Base-by-base conservation (phyloP, 2,888 invertebrate genomes). In the Eupithecia subumbrata region DNA sequence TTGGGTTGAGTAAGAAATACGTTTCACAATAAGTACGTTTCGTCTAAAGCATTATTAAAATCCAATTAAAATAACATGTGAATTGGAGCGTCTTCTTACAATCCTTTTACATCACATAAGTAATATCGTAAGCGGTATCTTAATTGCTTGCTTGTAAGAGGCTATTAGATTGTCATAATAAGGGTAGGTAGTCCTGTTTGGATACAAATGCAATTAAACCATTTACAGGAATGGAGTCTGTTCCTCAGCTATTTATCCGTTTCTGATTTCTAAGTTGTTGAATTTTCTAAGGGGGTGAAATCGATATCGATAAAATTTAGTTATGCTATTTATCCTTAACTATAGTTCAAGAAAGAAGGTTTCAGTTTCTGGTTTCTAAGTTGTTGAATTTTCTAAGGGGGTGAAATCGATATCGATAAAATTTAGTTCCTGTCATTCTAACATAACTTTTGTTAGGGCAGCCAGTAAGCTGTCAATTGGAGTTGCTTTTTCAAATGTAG, bases 71-170 rank as follows among this genome's bases (percentile, higher is more conserved):
- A 40, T 70, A 56, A 56, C 70, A 52, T 56, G 52, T 70, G 70
- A 70, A 70, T 70, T 70, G 70, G 70, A 56, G 60, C 60, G 43
- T 71, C 25, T 16, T 63, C 63, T 71, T 63, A 71, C 63, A 45
- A 64, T 45, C 71, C 64, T 66, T 43, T 64, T 64, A 63, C 43
- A 71, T 63, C 40, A 71, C 30, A 25, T 63, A 12, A 66, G 30
- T 5, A 48, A 64, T 64, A 64, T 64, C 71, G 45, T 64, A 45
- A 30, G 43, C 34, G 30, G 34, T 72, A 66, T 72, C 71, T 72
- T 72, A 64, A 72, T 72, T 72, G 71, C 64, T 40, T 37, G 37
- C 56, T 22, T 22, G 16, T 30, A 34, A 72, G 16, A 64, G 45
- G n/a, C 48, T 34, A 72, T 72, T 72, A 48, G 25, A 66, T 64